Conservation (phyloP, 1,140 invertebrate genomes). For the Hyles euphorbiae region DNA sequence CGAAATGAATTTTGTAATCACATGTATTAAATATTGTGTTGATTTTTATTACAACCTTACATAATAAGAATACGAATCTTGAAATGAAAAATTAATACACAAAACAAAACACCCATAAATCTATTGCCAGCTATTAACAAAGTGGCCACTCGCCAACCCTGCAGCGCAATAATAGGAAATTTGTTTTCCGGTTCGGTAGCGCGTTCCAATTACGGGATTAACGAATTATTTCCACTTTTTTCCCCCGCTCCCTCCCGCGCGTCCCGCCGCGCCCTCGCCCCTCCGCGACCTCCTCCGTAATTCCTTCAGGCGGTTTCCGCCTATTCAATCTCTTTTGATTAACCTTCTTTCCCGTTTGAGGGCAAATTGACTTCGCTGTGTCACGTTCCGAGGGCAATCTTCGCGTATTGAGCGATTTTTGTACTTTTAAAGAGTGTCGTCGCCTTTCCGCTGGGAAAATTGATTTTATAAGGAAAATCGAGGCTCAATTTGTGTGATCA, state of each 20-base stretch:
- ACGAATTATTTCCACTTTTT: constrained; percentile 74
- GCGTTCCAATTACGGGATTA: constrained; percentile 72
- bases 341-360: constrained; percentile 68
- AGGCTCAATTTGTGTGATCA: too few species aligned
- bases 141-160: constrained; percentile 35
- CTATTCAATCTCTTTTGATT: constrained; percentile 73
- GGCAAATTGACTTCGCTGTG: constrained; percentile 49
- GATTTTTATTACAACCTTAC: too few species aligned
- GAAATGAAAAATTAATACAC: too few species aligned
- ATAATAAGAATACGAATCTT: too few species aligned
- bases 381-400: constrained; percentile 45
- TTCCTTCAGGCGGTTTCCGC: constrained; percentile 58
- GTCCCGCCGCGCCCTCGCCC: constrained; percentile 4
- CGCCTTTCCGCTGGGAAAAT: constrained; percentile 1
- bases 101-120: too few species aligned
- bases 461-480: too few species aligned
- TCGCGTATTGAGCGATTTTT: constrained; percentile 38
- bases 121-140: too few species aligned
- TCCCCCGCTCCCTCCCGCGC: constrained; percentile 26
- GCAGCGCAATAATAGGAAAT: constrained; percentile 68
- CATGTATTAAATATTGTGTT: too few species aligned
- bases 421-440: constrained; percentile 43
- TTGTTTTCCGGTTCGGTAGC: constrained; percentile 75
- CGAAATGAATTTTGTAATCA: too few species aligned
- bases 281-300: constrained; percentile 19